Base-by-base conservation (phyloP, 2,113 vertebrate genomes). In the Bostrychus sinensis region DNA sequence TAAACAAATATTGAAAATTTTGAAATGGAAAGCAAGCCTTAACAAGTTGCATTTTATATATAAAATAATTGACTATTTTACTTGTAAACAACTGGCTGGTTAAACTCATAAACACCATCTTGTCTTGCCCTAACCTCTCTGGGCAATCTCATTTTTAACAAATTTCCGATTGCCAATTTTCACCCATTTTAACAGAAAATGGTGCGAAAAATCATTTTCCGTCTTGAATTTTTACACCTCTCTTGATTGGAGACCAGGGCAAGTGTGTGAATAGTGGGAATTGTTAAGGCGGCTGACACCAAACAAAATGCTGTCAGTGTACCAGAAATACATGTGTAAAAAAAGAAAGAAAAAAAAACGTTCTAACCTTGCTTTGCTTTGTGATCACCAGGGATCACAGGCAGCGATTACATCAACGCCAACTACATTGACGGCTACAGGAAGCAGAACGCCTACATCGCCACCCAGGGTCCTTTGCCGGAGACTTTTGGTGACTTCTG, bases 361-460 rank as follows among this genome's bases (percentile, higher is more conserved):
- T 42, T 57, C 3, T 2, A 32, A 19, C 12, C 37, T 32, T 17
- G 14, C 42, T 46, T 12, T 41, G 32, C n/a, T 42, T 45, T 42
- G 20, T 0, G 69, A 6, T n/a, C 6, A 73, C 0, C 70, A 99
- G 97, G 96, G 19, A 95, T 98, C 13, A 91, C 95, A 69, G 97
- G 97, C 59, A 98, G 97, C 0, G 97, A 99, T 73, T 99, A 99
- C 83, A 97, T 98, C 78, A 99, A 99, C 0, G 93, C 97, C 86
- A 99, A 99, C 91, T 99, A 99, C 76, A 98, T 99, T 0, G 97
- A 99, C 0, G 97, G 97, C 74, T 99, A 99, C 84, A 91, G 97
- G 66, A 95, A 98, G 91, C 97, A 99, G 90, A 99, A 98, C 0
- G 96, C 96, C 1, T 99, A 99, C 91, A 99, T 99, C 0, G 96